Percentiles rank a stretch among this genome's conserved stretches.
Evolutionary conservation across 53 echinoderm and acorn worm species (phyloP).

Genomic region (Stichopus horrens): DNA sequence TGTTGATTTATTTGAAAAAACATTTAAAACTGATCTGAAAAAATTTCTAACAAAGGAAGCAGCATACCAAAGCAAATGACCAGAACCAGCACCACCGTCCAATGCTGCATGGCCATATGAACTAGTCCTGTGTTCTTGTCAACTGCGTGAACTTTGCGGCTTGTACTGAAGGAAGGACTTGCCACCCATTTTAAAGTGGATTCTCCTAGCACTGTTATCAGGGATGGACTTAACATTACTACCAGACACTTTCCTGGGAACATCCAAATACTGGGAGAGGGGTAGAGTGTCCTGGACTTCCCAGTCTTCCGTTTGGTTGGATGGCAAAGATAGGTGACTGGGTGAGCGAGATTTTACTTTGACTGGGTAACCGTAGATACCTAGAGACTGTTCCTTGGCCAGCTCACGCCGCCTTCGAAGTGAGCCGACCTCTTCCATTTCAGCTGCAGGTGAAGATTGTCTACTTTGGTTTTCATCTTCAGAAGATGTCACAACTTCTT

Average conservation of each 20-base stretch:
- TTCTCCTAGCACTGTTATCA: constrained; percentile 26
- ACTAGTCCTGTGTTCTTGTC: constrained; percentile 10
- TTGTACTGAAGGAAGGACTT: constrained; percentile 37
- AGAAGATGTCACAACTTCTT: constrained; percentile 74
- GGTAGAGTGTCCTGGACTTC: constrained; percentile 22
- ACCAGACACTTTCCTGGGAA: neutral
- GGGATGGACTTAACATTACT: neutral
- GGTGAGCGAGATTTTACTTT: neutral
- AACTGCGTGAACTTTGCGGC: constrained; percentile 20
- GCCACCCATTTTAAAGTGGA: constrained; percentile 37
- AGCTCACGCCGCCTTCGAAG: constrained; percentile 22
- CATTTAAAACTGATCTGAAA: constrained; percentile 12
- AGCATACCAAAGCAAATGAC: neutral
- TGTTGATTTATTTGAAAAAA: neutral
- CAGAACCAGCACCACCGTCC: neutral
- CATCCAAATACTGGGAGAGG: constrained; percentile 3
- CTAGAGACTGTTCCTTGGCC: constrained; percentile 24
- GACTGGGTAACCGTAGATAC: neutral
- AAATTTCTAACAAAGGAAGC: neutral
- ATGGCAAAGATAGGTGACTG: neutral
- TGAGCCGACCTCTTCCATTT: constrained; percentile 15
- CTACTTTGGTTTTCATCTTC: constrained; percentile 71
- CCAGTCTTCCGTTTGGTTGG: constrained; percentile 28
- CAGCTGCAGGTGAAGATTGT: constrained; percentile 20
- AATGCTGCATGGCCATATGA: neutral